Conservation (phyloP, 2,888 invertebrate species). For the Eumacrocentrus americanus region DNA sequence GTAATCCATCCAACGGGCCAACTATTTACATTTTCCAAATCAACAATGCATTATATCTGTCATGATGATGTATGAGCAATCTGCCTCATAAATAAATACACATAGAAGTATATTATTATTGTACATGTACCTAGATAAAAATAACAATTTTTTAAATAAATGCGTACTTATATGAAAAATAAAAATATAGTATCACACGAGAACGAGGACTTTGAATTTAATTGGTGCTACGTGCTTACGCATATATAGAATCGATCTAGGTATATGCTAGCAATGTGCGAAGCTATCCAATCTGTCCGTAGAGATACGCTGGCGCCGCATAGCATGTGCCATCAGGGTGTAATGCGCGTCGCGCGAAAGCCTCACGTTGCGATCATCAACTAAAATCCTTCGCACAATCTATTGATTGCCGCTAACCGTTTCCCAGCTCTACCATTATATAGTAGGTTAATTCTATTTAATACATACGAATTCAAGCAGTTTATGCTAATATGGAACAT, state of each 20-base stretch:
- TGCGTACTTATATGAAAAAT: no score
- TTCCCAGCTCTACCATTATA: not conserved
- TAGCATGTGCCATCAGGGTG: slow-evolving; percentile 8
- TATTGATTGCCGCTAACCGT: no score
- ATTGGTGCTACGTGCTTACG: not conserved
- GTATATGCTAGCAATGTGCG: slow-evolving; percentile 41
- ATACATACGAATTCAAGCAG: not conserved
- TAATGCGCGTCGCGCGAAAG: not conserved
- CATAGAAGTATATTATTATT: no score
- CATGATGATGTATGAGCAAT: no score
- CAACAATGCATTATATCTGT: slow-evolving; percentile 45
- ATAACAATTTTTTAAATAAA: no score
- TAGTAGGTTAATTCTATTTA: not conserved
- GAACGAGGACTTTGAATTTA: slow-evolving; percentile 22
- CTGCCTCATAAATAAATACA: no score
- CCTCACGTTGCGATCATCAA: not conserved
- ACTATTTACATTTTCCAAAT: slow-evolving; percentile 55
- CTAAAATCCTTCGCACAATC: not conserved
- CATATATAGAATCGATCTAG: not conserved
- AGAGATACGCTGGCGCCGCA: slow-evolving; percentile 48
- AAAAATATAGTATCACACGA: no score
- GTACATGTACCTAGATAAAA: no score
- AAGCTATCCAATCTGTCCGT: slow-evolving; percentile 53
- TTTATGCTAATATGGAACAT: no score
- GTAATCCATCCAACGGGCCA: slow-evolving; percentile 44